These are phyloP conservation scores for Phasianus colchicus DNA, from an alignment of 2,113 vertebrate species.

Conservation along the genomic window DNA sequence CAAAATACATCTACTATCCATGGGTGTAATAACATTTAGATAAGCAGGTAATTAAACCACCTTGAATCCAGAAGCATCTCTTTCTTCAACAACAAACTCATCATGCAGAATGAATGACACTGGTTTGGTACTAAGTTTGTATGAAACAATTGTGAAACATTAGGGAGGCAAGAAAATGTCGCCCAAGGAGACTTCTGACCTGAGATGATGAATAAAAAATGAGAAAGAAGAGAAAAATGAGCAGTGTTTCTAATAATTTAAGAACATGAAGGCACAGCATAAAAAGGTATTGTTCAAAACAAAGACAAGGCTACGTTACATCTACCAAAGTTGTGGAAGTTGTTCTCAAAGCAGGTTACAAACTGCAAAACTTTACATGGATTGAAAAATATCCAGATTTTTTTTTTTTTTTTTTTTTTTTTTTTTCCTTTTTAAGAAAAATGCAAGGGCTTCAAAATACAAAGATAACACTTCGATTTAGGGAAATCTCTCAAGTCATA, in stretches of 20 bases:
- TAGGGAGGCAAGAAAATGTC: not conserved
- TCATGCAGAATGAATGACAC: not conserved
- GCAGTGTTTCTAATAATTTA: not conserved
- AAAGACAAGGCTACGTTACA: not conserved
- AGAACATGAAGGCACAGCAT: not conserved
- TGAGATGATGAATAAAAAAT: not conserved
- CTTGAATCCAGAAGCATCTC: not conserved
- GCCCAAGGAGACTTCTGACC: not conserved
- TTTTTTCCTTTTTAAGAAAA: no score
- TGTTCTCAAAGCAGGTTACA: not conserved
- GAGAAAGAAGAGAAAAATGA: not conserved
- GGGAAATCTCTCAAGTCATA: not conserved
- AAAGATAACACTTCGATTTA: not conserved
- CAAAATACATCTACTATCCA: slow-evolving; percentile 44
- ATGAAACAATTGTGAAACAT: not conserved
- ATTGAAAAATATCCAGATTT: not conserved
- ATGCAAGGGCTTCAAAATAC: not conserved
- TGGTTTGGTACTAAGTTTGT: not conserved
- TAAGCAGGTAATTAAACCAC: slow-evolving; percentile 63
- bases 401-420: no score
- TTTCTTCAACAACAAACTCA: not conserved
- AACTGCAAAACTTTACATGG: not conserved
- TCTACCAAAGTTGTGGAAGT: not conserved
- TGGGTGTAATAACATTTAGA: slow-evolving; percentile 60
- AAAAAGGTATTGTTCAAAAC: fast-evolving